These are phyloP conservation scores for Streptopelia turtur DNA, from an alignment of 2,797 vertebrate species.

Conservation along the genomic window DNA sequence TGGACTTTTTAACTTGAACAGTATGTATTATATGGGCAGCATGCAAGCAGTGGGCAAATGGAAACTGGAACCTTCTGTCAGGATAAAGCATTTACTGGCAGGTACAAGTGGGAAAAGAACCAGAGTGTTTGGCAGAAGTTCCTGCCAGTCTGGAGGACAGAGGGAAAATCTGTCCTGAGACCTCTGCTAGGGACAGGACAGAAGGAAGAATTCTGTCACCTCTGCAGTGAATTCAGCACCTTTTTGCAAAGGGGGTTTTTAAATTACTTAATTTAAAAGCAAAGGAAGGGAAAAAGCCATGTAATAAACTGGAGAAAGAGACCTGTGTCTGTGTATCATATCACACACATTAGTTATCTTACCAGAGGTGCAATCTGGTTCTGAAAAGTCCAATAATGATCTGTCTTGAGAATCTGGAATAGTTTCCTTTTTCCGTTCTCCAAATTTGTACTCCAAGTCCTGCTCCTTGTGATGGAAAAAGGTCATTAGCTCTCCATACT, in stretches of 20 bases:
- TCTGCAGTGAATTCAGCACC: not conserved
- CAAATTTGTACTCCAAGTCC: conserved; percentile 65
- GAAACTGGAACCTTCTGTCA: not conserved
- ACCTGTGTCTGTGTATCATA: not conserved
- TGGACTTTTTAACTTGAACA: not conserved
- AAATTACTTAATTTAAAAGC: not conserved
- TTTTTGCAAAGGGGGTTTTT: not conserved
- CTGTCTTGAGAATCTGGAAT: conserved; percentile 59
- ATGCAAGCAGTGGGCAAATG: not conserved
- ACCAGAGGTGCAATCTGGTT: conserved; percentile 81
- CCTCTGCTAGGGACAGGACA: not conserved
- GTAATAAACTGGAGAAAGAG: not conserved
- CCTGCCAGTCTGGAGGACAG: not conserved
- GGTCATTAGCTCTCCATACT: conserved; percentile 89
- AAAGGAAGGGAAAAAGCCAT: not conserved
- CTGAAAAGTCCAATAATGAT: conserved; percentile 73
- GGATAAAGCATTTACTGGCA: not conserved
- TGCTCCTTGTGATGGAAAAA: conserved; percentile 78
- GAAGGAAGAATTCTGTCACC: not conserved
- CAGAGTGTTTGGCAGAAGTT: not conserved
- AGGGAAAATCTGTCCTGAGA: not conserved
- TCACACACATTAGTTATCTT: conserved; percentile 31
- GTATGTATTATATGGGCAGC: not conserved
- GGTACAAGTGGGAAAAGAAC: not conserved
- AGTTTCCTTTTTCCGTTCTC: conserved; percentile 74